phyloP scores from a whole-genome alignment of 2,113 vertebrate species.

The Carlito syrichta region DNA sequence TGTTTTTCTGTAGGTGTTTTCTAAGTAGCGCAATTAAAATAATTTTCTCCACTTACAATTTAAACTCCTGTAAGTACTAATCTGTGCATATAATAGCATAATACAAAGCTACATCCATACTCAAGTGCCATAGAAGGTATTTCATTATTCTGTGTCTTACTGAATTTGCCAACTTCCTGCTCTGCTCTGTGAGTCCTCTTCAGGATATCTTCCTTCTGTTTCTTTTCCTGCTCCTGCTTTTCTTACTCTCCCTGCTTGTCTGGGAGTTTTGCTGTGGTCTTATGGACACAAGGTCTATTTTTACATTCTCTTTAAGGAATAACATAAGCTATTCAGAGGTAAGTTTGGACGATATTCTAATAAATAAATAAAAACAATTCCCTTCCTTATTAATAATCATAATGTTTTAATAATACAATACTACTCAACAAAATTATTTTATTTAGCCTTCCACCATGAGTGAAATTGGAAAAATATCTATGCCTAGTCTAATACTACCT shows the following conservation, averaged over 20 bases:
- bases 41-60: conserved; percentile 34
- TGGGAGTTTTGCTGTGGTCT: not conserved
- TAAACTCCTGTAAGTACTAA: conserved; percentile 2
- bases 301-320: not conserved
- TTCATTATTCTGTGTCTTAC: not conserved
- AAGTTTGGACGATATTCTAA: not conserved
- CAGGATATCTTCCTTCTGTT: not conserved
- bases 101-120: not conserved
- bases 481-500: not conserved
- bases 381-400: not conserved
- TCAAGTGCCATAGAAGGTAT: not conserved
- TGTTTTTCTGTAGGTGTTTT: conserved; percentile 37
- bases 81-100: not conserved
- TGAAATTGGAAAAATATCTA: not conserved
- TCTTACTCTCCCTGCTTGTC: not conserved
- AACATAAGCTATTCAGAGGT: not conserved
- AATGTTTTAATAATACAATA: not conserved
- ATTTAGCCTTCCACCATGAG: not conserved
- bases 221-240: not conserved
- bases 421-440: not conserved
- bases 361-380: not conserved
- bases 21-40: conserved; percentile 53
- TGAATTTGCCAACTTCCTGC: not conserved
- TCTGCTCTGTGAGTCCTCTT: not conserved
- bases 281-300: not conserved